These are phyloP conservation scores for Andrena bucephala DNA, from an alignment of 2,888 invertebrate genomes.

Conservation along the genomic window DNA sequence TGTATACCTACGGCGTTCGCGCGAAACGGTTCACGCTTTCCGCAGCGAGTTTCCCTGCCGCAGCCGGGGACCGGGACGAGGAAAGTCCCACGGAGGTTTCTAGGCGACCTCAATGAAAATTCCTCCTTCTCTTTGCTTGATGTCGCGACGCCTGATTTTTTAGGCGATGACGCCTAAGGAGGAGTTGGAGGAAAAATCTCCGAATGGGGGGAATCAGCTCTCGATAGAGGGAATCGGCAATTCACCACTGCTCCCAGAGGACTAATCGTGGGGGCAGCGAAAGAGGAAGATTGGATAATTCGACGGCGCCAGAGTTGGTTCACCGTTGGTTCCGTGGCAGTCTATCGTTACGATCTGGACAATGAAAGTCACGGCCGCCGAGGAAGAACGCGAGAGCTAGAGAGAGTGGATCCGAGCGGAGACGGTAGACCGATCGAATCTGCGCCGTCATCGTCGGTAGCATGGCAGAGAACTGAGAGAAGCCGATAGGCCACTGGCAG, in stretches of 20 bases:
- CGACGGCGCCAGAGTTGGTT: constrained; percentile 59
- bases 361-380: constrained; percentile 62
- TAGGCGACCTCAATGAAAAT: constrained; percentile 3
- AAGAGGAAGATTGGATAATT: constrained; percentile 49
- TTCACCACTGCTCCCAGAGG: constrained; percentile 4
- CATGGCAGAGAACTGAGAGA: constrained; percentile 59
- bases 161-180: too few species aligned
- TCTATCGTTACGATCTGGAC: constrained; percentile 62
- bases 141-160: background rate
- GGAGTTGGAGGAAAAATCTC: too few species aligned
- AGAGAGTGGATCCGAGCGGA: constrained; percentile 36
- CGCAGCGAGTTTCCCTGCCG: constrained; percentile 43
- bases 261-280: constrained; percentile 28
- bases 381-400: constrained; percentile 24
- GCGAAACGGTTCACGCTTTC: constrained; percentile 67
- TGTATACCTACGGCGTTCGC: constrained; percentile 72
- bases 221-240: background rate
- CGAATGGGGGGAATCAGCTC: too few species aligned
- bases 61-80: constrained; percentile 46
- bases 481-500: background rate
- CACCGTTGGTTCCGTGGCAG: constrained; percentile 48
- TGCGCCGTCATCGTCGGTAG: constrained; percentile 78
- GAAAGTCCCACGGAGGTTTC: background rate
- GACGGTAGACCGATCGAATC: constrained; percentile 56
- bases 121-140: background rate